Evolutionary conservation across 2,797 vertebrate genomes (phyloP).

Genomic region (Peromyscus eremicus): DNA sequence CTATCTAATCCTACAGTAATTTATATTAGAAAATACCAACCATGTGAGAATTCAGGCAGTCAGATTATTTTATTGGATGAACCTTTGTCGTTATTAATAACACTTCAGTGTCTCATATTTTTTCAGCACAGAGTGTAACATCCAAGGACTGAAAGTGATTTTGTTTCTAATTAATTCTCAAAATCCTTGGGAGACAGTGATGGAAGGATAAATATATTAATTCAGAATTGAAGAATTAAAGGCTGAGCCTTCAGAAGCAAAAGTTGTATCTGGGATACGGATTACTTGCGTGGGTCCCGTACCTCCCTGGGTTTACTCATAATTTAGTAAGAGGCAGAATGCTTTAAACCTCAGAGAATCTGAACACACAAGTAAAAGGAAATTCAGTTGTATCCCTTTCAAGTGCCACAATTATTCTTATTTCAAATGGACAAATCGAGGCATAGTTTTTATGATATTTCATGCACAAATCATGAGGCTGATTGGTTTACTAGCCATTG

Average conservation of each 20-base stretch:
- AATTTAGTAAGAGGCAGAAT: slow-evolving; percentile 27
- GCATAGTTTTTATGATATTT: background rate
- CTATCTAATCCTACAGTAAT: slow-evolving; percentile 85
- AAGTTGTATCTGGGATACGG: background rate
- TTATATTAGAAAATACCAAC: slow-evolving; percentile 85
- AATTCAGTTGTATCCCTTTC: background rate
- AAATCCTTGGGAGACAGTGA: slow-evolving; percentile 79
- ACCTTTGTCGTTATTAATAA: slow-evolving; percentile 81
- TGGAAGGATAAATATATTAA: slow-evolving; percentile 82
- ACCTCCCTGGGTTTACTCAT: slow-evolving; percentile 23
- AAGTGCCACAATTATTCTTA: background rate
- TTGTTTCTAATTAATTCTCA: slow-evolving; percentile 83
- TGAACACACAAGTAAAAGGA: background rate
- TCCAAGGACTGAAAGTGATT: slow-evolving; percentile 81
- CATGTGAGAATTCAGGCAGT: slow-evolving; percentile 80
- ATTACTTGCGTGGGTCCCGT: background rate
- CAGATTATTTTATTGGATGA: slow-evolving; percentile 80
- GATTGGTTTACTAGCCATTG: slow-evolving; percentile 12
- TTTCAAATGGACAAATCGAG: slow-evolving; percentile 34
- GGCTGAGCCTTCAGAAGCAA: slow-evolving; percentile 53
- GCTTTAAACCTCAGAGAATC: slow-evolving; percentile 8
- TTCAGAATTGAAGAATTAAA: slow-evolving; percentile 75
- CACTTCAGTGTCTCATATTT: slow-evolving; percentile 74
- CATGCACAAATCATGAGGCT: background rate
- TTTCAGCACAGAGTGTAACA: slow-evolving; percentile 75